phyloP scores from a whole-genome alignment of 2,797 vertebrate species.

The Myoxocephalus aenaeus region DNA sequence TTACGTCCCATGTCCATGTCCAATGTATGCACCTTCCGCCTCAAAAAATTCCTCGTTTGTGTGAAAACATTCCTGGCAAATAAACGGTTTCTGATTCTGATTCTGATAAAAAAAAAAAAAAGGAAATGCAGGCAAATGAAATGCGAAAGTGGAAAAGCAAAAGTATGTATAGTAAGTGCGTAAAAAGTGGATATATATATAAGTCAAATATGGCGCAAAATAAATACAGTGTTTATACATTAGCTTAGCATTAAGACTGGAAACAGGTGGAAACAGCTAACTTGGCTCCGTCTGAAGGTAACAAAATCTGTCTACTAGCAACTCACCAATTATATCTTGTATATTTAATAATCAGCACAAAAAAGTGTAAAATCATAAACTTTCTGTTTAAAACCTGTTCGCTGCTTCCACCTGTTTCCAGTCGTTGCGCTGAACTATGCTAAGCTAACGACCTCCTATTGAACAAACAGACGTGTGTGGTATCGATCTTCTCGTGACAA shows the following conservation, averaged over 20 bases:
- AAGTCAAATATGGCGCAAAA: neutral
- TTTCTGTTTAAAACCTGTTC: neutral
- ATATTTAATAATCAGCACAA: neutral
- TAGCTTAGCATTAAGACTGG: neutral
- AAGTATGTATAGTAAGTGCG: neutral
- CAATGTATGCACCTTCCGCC: no score
- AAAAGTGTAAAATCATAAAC: neutral
- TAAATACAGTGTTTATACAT: neutral
- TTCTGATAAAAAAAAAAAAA: neutral
- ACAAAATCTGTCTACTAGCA: neutral
- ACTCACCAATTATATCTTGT: neutral
- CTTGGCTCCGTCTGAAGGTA: neutral
- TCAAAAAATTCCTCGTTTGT: no score
- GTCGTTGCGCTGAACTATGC: neutral
- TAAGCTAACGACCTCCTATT: neutral
- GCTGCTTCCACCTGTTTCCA: neutral
- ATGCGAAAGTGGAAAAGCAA: neutral
- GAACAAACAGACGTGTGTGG: neutral
- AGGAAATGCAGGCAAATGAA: neutral
- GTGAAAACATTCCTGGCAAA: no score
- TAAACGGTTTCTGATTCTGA: no score
- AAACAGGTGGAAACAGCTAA: neutral
- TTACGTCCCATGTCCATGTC: no score
- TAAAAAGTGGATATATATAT: neutral
- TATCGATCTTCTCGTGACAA: slow-evolving; percentile 5